A percentile compares a stretch with the other conserved stretches of the same genome.
These are phyloP conservation scores for Conops quadrifasciatus DNA, from an alignment of 2,888 invertebrate species.

Conservation along the genomic window DNA sequence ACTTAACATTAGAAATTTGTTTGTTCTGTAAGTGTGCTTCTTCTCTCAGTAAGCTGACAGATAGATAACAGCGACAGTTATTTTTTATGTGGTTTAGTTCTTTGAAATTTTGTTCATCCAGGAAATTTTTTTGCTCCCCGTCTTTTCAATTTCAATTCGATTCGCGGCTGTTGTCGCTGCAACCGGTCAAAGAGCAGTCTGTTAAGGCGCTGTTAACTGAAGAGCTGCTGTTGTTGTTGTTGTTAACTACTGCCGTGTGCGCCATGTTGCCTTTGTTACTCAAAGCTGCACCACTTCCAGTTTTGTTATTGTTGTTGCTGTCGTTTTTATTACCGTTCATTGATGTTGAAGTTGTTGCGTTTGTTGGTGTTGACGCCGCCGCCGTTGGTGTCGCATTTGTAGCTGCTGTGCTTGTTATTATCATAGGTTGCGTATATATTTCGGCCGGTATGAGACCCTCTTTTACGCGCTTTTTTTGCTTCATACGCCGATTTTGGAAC, in stretches of 20 bases:
- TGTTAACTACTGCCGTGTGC: slow-evolving; percentile 13
- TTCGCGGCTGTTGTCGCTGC: slow-evolving; percentile 78
- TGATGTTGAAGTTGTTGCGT: slow-evolving; percentile 41
- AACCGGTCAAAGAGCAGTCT: slow-evolving; percentile 53
- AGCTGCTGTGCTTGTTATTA: slow-evolving; percentile 47
- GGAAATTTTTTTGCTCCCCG: too few species aligned
- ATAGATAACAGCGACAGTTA: too few species aligned
- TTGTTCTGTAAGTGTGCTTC: too few species aligned
- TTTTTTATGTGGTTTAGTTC: neutral
- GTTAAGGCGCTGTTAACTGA: slow-evolving; percentile 32
- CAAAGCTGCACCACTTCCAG: slow-evolving; percentile 20
- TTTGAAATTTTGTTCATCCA: slow-evolving; percentile 45
- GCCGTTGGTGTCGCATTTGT: slow-evolving; percentile 42
- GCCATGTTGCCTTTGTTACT: slow-evolving; percentile 18
- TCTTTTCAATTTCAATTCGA: slow-evolving; percentile 67
- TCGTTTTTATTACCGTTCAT: slow-evolving; percentile 30
- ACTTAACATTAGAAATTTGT: too few species aligned
- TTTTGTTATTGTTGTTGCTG: slow-evolving; percentile 27
- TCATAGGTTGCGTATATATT: slow-evolving; percentile 67
- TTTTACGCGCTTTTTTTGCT: slow-evolving; percentile 96
- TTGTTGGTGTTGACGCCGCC: slow-evolving; percentile 40
- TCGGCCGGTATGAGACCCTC: slow-evolving; percentile 82
- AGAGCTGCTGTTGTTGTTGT: slow-evolving; percentile 26
- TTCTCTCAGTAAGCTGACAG: too few species aligned
- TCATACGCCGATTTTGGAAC: slow-evolving; percentile 99